Conservation (phyloP, 2,797 vertebrate species). For the Eulemur coronatus region DNA sequence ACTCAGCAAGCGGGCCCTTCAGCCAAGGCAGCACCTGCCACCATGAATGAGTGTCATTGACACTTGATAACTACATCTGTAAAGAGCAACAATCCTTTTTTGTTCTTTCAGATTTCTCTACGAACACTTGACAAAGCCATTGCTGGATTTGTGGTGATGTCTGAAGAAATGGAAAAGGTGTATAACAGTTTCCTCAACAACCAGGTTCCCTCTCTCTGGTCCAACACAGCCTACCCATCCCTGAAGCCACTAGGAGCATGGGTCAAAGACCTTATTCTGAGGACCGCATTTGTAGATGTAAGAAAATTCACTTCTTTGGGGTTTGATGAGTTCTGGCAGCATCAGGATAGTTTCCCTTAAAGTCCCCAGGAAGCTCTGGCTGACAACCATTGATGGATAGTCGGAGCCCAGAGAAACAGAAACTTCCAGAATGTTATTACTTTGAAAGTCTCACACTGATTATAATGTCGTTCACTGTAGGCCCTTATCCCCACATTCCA, state of each 20-base stretch:
- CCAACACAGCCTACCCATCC: constrained; percentile 86
- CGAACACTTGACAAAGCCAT: constrained; percentile 88
- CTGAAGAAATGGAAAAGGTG: constrained; percentile 89
- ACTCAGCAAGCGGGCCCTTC: not conserved
- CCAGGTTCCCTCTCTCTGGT: constrained; percentile 86
- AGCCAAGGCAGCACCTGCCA: not conserved
- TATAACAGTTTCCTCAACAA: constrained; percentile 90
- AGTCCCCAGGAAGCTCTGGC: not conserved
- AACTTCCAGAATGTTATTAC: not conserved
- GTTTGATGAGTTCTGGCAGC: not conserved
- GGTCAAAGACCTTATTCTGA: constrained; percentile 88
- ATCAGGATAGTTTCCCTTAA: not conserved
- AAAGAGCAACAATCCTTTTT: not conserved
- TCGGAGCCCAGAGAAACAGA: constrained; percentile 37
- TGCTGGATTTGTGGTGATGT: constrained; percentile 89
- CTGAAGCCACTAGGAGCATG: constrained; percentile 88
- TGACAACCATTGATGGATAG: not conserved
- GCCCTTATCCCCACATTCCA: not conserved
- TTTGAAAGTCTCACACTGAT: not conserved
- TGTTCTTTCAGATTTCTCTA: constrained; percentile 83
- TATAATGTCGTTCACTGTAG: not conserved
- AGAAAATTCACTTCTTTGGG: constrained; percentile 36
- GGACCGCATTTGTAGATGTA: constrained; percentile 89
- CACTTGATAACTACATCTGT: not conserved
- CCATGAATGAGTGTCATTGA: not conserved